Evolutionary conservation across 2,888 invertebrate genomes (phyloP).

Genomic region (Macrosiphum euphorbiae): DNA sequence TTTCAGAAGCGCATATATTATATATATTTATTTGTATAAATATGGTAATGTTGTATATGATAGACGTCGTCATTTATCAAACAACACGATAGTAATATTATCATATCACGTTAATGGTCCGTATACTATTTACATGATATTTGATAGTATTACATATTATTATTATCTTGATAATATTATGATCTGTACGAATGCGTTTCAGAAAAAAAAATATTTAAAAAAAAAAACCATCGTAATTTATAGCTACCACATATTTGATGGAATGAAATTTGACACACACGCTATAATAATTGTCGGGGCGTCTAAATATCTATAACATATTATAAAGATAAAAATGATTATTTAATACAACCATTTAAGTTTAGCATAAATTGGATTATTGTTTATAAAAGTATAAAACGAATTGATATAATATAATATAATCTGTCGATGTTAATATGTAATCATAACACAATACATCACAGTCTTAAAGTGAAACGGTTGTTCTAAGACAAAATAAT

Average conservation of each 20-base stretch:
- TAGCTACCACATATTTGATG: neutral
- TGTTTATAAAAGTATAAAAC: neutral
- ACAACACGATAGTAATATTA: conserved; percentile 3
- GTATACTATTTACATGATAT: conserved; percentile 28
- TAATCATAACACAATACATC: neutral
- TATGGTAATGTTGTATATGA: neutral
- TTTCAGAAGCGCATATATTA: neutral
- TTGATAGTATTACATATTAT: neutral
- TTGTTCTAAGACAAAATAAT: neutral
- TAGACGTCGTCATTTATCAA: neutral
- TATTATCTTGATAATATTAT: neutral
- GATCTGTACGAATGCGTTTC: neutral
- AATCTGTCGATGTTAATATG: neutral
- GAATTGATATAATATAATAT: neutral
- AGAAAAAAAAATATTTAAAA: neutral
- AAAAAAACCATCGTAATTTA: neutral
- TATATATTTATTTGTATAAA: neutral
- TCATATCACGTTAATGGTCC: neutral
- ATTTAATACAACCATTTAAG: neutral
- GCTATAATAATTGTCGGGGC: neutral
- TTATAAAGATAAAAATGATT: neutral
- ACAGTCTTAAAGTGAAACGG: neutral
- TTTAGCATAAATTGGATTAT: neutral
- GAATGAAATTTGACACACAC: neutral
- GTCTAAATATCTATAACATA: neutral